A percentile compares a stretch with the other conserved stretches of the same genome.
phyloP scores from a whole-genome alignment of 2,797 vertebrate species.

The Labroides dimidiatus region DNA sequence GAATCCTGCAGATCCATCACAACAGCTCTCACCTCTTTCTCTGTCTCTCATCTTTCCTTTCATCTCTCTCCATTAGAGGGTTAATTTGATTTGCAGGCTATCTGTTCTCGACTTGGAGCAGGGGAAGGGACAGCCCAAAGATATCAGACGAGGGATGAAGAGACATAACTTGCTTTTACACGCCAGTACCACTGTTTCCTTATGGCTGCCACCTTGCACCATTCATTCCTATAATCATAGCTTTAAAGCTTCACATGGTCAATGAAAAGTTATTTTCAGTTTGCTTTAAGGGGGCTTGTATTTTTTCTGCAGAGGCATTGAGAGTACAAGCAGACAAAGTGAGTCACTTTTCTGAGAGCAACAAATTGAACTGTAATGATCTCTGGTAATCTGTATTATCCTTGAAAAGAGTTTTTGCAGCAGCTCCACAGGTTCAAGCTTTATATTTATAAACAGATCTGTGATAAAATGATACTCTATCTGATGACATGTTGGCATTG shows the following conservation, averaged over 20 bases:
- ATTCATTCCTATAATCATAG: conserved; percentile 8
- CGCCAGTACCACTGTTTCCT: conserved; percentile 3
- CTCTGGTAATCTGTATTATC: too few species aligned
- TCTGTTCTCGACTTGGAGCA: conserved; percentile 60
- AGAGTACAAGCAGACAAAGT: too few species aligned
- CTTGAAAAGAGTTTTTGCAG: too few species aligned
- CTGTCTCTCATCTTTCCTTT: conserved; percentile 47
- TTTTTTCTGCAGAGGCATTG: not conserved
- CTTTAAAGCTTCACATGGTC: not conserved
- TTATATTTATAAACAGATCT: too few species aligned
- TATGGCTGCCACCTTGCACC: not conserved
- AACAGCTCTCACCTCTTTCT: conserved; percentile 42
- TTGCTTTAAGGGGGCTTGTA: not conserved
- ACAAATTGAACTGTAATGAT: too few species aligned
- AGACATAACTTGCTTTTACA: conserved; percentile 33
- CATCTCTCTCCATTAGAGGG: conserved; percentile 71
- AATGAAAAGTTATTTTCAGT: not conserved
- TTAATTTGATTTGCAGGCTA: conserved; percentile 81
- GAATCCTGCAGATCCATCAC: conserved; percentile 76
- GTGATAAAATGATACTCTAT: too few species aligned
- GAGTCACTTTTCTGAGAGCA: too few species aligned
- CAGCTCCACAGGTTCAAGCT: too few species aligned
- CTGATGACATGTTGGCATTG: too few species aligned
- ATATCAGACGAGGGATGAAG: conserved; percentile 52
- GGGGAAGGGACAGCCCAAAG: conserved; percentile 49